A percentile compares a stretch with the other conserved stretches of the same genome.
phyloP scores from a whole-genome alignment of 2,113 vertebrate species.

The Semicossyphus pulcher region DNA sequence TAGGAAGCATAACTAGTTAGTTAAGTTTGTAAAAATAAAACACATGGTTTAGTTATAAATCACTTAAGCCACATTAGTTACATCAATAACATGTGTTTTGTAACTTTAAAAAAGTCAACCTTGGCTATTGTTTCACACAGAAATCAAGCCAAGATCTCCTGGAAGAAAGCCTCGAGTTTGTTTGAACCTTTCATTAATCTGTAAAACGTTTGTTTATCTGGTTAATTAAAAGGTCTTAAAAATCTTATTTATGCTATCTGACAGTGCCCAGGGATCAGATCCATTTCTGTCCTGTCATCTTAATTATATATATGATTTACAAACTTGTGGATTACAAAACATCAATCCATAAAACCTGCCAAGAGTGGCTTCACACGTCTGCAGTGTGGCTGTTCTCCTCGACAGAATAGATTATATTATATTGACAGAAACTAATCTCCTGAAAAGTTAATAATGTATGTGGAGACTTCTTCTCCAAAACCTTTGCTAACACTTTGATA shows the following conservation, averaged over 20 bases:
- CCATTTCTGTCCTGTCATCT: neutral
- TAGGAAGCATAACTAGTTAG: too few species aligned
- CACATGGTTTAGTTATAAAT: too few species aligned
- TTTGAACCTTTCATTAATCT: neutral
- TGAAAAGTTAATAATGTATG: neutral
- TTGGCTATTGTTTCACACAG: too few species aligned
- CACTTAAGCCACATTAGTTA: too few species aligned
- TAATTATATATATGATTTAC: slow-evolving; percentile 3
- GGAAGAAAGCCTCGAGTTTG: too few species aligned
- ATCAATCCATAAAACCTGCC: neutral
- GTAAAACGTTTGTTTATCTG: neutral
- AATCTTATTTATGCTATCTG: neutral
- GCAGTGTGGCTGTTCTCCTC: neutral
- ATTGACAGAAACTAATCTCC: slow-evolving; percentile 7
- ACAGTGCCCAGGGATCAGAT: neutral
- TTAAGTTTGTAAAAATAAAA: too few species aligned
- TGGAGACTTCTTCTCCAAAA: neutral
- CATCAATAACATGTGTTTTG: neutral
- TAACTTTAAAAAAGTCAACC: too few species aligned
- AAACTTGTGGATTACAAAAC: neutral
- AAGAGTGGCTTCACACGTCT: neutral
- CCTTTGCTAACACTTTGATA: slow-evolving; percentile 23
- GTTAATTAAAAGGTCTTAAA: too few species aligned
- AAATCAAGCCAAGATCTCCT: too few species aligned
- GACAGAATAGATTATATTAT: neutral